A percentile compares a stretch with the other conserved stretches of the same genome.
Conservation (phyloP, 2,797 vertebrate species). For the Spea hammondii region DNA sequence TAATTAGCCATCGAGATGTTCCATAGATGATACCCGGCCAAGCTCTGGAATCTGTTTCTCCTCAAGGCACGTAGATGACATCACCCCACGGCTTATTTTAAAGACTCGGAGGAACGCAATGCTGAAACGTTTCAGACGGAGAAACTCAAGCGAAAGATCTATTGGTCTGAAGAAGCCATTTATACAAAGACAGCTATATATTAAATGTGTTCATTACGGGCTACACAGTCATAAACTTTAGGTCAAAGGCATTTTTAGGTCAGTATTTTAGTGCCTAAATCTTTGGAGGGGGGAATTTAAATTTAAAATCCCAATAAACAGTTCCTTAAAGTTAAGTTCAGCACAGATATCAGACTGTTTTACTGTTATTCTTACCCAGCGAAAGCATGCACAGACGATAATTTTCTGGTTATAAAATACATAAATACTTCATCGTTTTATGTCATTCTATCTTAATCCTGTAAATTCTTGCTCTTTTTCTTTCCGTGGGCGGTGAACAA, state of each 20-base stretch:
- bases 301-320: conserved; percentile 1
- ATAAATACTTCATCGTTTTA: background rate
- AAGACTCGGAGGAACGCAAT: conserved; percentile 87
- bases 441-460: background rate
- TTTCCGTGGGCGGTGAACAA: background rate
- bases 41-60: conserved; percentile 78
- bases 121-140: conserved; percentile 81
- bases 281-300: background rate
- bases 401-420: background rate
- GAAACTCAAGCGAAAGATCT: conserved; percentile 63
- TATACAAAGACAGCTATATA: conserved; percentile 71
- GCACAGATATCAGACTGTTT: conserved; percentile 2
- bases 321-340: background rate
- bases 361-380: conserved; percentile 6
- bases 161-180: conserved; percentile 74
- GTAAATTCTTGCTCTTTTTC: background rate
- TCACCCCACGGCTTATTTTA: conserved; percentile 86
- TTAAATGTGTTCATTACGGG: conserved; percentile 64
- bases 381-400: background rate
- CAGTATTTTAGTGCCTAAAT: conserved; percentile 1
- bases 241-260: conserved; percentile 57
- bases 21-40: conserved; percentile 78
- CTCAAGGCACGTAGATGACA: conserved; percentile 79
- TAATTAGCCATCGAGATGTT: conserved; percentile 98
- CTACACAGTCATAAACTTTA: conserved; percentile 58